Percentiles rank a stretch among this genome's conserved stretches.
Evolutionary conservation across 1,140 invertebrate genomes (phyloP).

Genomic region (Heliconius melpomene): DNA sequence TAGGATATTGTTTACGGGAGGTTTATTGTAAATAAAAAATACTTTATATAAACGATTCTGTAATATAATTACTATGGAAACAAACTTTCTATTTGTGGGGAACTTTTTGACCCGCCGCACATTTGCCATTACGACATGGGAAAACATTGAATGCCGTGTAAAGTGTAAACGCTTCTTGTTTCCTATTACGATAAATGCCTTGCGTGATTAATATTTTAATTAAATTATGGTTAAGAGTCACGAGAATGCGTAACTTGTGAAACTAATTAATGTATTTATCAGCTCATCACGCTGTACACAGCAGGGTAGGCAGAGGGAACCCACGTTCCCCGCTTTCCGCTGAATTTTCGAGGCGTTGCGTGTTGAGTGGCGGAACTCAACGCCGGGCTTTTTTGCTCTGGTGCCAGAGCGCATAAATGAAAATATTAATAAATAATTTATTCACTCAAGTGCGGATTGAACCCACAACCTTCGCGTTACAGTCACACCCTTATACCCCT

Average conservation of each 20-base stretch:
- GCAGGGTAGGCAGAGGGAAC: too few relatives aligned
- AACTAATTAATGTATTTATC: neutral
- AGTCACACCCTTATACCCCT: too few relatives aligned
- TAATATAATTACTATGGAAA: slow-evolving; percentile 20
- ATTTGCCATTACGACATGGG: slow-evolving; percentile 26
- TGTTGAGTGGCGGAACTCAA: too few relatives aligned
- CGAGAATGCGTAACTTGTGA: slow-evolving; percentile 1
- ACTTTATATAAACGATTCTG: neutral
- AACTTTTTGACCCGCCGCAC: slow-evolving; percentile 27
- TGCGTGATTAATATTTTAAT: slow-evolving; percentile 15
- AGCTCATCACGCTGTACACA: neutral
- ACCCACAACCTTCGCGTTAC: too few relatives aligned
- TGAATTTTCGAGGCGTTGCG: too few relatives aligned
- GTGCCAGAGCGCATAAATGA: too few relatives aligned
- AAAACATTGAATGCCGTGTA: slow-evolving; percentile 17
- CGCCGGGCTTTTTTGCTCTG: too few relatives aligned
- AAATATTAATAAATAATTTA: too few relatives aligned
- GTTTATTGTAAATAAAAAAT: neutral
- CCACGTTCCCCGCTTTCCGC: too few relatives aligned
- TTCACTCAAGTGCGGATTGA: too few relatives aligned
- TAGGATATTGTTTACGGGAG: too few relatives aligned
- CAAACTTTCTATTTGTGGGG: neutral
- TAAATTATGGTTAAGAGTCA: slow-evolving; percentile 5
- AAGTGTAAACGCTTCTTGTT: slow-evolving; percentile 10
- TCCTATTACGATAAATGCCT: slow-evolving; percentile 22